Evolutionary conservation across 2,797 vertebrate species (phyloP).

Genomic region (Phoebastria nigripes): DNA sequence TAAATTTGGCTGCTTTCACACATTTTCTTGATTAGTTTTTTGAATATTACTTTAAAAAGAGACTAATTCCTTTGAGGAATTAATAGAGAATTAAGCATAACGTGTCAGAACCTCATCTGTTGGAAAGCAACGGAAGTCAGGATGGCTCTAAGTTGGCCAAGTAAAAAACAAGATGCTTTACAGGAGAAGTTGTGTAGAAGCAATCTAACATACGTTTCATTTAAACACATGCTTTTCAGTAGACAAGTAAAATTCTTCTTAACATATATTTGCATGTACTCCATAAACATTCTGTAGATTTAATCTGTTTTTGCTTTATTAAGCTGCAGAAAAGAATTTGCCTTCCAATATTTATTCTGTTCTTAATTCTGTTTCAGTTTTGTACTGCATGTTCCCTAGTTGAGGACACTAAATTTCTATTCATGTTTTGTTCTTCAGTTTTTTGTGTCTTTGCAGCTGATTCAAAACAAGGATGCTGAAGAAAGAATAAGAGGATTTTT

Average conservation of each 20-base stretch:
- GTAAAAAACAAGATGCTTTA: not conserved
- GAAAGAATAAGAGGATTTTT: not conserved
- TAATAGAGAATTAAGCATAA: not conserved
- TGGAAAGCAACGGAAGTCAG: not conserved
- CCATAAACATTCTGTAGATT: not conserved
- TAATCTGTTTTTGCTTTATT: not conserved
- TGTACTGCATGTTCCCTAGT: not conserved
- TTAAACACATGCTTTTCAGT: not conserved
- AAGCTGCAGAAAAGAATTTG: not conserved
- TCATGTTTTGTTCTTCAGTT: not conserved
- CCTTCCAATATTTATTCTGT: not conserved
- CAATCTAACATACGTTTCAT: not conserved
- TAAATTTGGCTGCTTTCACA: not conserved
- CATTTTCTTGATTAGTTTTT: not conserved
- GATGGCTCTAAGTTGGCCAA: not conserved
- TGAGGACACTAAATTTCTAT: not conserved
- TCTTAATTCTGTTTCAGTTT: not conserved
- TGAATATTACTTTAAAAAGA: not conserved
- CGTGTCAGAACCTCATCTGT: not conserved
- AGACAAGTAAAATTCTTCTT: not conserved
- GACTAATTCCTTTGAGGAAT: not conserved
- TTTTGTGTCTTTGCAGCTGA: slow-evolving; percentile 17
- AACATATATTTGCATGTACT: not conserved
- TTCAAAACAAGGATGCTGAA: not conserved
- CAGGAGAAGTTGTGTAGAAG: not conserved